Percentiles rank a stretch among this genome's conserved stretches.
These are phyloP conservation scores for Eristalinus sepulchralis DNA, from an alignment of 2,888 invertebrate genomes.

Conservation along the genomic window DNA sequence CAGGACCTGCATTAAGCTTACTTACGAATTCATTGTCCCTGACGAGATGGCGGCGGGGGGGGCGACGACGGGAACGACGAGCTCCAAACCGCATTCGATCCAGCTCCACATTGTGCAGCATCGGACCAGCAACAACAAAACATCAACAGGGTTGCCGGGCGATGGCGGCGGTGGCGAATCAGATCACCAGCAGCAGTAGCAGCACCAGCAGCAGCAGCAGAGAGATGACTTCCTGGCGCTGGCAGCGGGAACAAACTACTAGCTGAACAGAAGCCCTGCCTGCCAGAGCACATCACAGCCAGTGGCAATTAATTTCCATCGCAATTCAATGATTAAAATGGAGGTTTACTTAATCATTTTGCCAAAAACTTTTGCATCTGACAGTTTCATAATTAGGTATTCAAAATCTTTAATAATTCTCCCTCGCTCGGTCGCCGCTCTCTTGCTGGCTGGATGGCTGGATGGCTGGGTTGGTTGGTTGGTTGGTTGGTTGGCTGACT, in stretches of 20 bases:
- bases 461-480: constrained; percentile 4
- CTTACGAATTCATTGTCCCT: constrained; percentile 67
- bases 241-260: constrained; percentile 61
- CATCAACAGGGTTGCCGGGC: constrained; percentile 26
- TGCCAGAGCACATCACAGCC: constrained; percentile 68
- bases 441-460: not conserved
- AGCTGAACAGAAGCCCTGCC: constrained; percentile 56
- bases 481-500: not conserved
- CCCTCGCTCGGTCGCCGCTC: constrained; percentile 1
- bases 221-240: constrained; percentile 60
- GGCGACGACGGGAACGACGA: constrained; percentile 2
- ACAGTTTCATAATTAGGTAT: constrained; percentile 82
- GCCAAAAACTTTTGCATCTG: constrained; percentile 80
- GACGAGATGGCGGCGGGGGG: not conserved
- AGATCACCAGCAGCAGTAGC: constrained; percentile 1
- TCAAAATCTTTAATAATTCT: constrained; percentile 81
- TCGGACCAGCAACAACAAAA: not conserved
- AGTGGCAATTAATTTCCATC: constrained; percentile 72
- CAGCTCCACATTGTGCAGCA: constrained; percentile 4
- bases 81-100: constrained; percentile 53
- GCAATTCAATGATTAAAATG: constrained; percentile 72
- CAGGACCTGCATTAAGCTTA: constrained; percentile 68
- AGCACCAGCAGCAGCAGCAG: constrained; percentile 53
- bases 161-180: constrained; percentile 36
- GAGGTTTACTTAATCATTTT: constrained; percentile 72